A percentile compares a stretch with the other conserved stretches of the same genome.
These are phyloP conservation scores for Diacarnus erythraeanus DNA, from an alignment of 37 sponge, comb jelly and placozoan genomes.

Conservation along the genomic window DNA sequence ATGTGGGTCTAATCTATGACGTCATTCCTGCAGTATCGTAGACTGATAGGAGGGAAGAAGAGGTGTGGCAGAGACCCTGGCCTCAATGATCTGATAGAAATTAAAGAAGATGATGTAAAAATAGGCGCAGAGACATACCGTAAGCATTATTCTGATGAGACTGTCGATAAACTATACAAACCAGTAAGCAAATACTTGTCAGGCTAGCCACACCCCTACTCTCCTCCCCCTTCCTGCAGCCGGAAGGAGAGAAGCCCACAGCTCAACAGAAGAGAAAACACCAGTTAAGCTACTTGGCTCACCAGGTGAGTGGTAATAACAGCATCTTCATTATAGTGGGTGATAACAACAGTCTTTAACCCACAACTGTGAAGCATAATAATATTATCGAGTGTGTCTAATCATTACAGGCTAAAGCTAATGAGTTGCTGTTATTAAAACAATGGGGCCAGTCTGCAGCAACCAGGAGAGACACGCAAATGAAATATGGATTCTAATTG, in stretches of 20 bases:
- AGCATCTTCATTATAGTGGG: background rate
- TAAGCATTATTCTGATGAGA: conserved; percentile 35
- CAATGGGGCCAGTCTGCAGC: conserved; percentile 80
- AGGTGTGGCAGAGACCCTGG: background rate
- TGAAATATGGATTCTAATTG: conserved; percentile 89
- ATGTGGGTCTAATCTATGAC: background rate
- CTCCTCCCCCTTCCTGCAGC: background rate
- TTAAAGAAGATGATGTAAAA: conserved; percentile 39
- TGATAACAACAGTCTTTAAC: background rate
- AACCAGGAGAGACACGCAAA: conserved; percentile 73
- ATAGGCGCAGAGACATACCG: conserved; percentile 32
- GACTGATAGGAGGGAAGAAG: conserved; percentile 42
- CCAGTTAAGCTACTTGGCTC: conserved; percentile 51
- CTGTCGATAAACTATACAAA: conserved; percentile 40
- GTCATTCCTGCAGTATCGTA: conserved; percentile 18
- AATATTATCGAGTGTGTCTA: background rate
- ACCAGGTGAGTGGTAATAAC: conserved; percentile 38
- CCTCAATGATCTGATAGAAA: conserved; percentile 46
- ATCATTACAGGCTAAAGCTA: conserved; percentile 80
- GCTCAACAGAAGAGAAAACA: conserved; percentile 63
- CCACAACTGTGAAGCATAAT: too few species aligned
- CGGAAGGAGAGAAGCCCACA: conserved; percentile 23
- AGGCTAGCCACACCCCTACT: too few species aligned
- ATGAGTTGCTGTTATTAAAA: conserved; percentile 80
- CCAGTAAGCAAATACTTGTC: background rate